Evolutionary conservation across 2,888 invertebrate species (phyloP).

Genomic region (Neocrepidodera transversa): DNA sequence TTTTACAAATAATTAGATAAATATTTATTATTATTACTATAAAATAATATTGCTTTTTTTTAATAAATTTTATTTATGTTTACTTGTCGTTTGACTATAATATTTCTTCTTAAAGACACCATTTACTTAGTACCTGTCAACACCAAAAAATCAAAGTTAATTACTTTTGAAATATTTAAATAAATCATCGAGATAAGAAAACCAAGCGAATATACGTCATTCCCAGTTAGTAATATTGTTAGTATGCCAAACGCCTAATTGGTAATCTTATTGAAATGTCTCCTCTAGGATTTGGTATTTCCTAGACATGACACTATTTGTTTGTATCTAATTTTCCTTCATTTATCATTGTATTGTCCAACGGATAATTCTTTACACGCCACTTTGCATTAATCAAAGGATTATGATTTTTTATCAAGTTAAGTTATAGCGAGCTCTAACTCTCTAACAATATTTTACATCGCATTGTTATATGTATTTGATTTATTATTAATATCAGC

Average conservation of each 20-base stretch:
- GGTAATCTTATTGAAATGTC: conserved; percentile 26
- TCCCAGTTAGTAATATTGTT: conserved; percentile 19
- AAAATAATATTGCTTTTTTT: too few species aligned
- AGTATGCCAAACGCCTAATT: conserved; percentile 23
- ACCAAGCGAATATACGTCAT: conserved; percentile 29
- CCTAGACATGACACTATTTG: conserved; percentile 22
- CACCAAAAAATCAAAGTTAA: conserved; percentile 1
- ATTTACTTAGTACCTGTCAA: background rate
- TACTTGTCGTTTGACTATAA: too few species aligned
- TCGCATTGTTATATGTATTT: conserved; percentile 33
- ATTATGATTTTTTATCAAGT: conserved; percentile 35
- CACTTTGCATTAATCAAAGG: conserved; percentile 37
- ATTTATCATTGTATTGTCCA: conserved; percentile 31
- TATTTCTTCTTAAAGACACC: background rate
- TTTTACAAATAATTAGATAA: too few species aligned
- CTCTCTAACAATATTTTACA: conserved; percentile 38
- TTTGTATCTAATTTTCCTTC: conserved; percentile 23
- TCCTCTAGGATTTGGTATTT: conserved; percentile 14
- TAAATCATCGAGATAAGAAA: conserved; percentile 8
- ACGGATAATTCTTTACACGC: conserved; percentile 13
- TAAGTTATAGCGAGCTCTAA: conserved; percentile 26
- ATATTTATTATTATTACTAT: too few species aligned
- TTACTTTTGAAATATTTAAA: conserved; percentile 1
- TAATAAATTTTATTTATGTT: too few species aligned
- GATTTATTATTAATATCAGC: conserved; percentile 36